Evolutionary conservation across 92 coral and sea anemone genomes (phyloP), one percentile per base, ranked within the genome.

Genomic region (Porites lobata): DNA sequence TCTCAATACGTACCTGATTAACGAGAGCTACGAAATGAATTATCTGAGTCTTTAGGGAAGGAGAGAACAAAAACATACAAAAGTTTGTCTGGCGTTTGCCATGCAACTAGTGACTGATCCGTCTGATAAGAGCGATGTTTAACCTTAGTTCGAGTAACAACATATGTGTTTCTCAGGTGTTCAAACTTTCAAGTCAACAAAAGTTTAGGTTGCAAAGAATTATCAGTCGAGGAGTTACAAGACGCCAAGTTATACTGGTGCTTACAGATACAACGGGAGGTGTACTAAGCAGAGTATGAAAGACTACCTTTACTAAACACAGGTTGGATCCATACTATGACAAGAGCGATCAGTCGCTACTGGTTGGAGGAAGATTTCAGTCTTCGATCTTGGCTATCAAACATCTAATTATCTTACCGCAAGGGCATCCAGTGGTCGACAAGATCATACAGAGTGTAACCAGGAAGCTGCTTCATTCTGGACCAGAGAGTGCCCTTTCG

Each of bases 341-440:
- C 75, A 26, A 10, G 51, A 26, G 11, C 5, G 75, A 70, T 70
- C 75, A 43, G 4, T 22, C 38, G 51, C 50, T 26, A 13, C 12
- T 14, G 13, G 53, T 70, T 29, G 75, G 75, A 22, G 75, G 75
- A 75, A 90, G 69, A 70, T 54, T 53, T 10, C 86, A 62, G 67
- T 15, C 13, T 26, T 71, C 79, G 32, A 59, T 64, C 57, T 17
- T 85, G 52, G 57, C 53, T 12, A 69, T 65, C 8, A 85, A 85
- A 65, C 89, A 85, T 51, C 89, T 76, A 52, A 29, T 79, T 5
- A 87, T 87, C 15, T 38, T 87, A 6, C 80, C 90, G 54, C 89
- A 62, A 8, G 88, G 88, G 18, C 81, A 62, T 62, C 17, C n/a
- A 5, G 67, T 62, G n/a, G 67, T 62, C n/a, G 67, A 62, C 6